phyloP scores from a whole-genome alignment of 2,113 vertebrate genomes.

The Archilochus colubris region DNA sequence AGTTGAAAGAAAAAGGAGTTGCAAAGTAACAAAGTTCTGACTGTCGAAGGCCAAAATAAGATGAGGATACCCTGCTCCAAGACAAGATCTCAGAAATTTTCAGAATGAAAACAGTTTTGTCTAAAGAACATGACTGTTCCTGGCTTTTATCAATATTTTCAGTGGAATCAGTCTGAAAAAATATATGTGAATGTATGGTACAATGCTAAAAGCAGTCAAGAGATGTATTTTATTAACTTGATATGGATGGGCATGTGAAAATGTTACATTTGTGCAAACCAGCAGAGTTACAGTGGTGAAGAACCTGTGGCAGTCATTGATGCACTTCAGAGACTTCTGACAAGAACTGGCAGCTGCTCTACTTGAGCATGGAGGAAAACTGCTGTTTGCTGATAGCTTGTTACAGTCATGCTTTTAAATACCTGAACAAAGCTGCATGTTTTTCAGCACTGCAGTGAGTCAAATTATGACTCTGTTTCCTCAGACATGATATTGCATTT shows the following conservation, averaged over 20 bases:
- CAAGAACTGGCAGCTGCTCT: constrained; percentile 12
- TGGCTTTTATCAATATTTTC: background rate
- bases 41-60: background rate
- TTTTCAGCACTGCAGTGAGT: background rate
- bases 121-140: background rate
- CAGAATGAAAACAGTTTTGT: background rate
- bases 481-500: constrained; percentile 15
- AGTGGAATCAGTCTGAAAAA: background rate
- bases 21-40: background rate
- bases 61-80: background rate
- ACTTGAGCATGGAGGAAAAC: background rate
- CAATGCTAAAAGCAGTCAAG: background rate
- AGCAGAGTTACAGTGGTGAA: fast-evolving
- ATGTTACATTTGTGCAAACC: background rate
- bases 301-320: background rate
- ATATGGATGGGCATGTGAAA: background rate
- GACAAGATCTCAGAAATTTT: background rate
- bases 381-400: constrained; percentile 34
- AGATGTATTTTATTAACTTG: background rate
- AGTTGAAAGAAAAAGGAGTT: background rate
- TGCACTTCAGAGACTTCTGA: background rate
- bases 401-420: constrained; percentile 23
- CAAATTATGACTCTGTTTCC: constrained; percentile 12
- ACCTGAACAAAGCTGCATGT: constrained; percentile 30
- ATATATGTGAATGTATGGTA: background rate